Evolutionary conservation across 2,888 invertebrate genomes (phyloP), one percentile per base, ranked within the genome.

Genomic region (Eurois occulta): DNA sequence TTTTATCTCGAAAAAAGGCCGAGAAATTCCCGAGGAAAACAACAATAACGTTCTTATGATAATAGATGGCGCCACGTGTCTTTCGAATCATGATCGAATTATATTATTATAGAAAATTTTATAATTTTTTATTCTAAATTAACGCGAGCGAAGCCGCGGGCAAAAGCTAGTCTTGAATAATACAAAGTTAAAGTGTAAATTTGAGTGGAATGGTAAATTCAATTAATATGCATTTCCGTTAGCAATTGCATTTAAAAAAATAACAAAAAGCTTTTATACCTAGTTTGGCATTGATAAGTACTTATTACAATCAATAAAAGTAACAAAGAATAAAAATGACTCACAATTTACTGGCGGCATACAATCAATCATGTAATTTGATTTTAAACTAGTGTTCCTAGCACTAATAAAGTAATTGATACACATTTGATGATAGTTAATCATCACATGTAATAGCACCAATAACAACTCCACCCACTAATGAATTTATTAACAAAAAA

Each of bases 401-500:
- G 80, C 77, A 85, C 76, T 86, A 81, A 88, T 87, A 81, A 83
- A 86, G 78, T 81, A 88, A 88, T 86, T 86, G 86, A 87, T 87
- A 87, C 75, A 75, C 79, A 82, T 83, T 55, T 65, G 35, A 43
- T 71, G 75, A 82, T 79, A 84, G 82, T 81, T 81, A 71, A 81
- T 86, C 74, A 87, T 79, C 52, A 66, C 41, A 28, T 81, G 81
- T 81, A 83, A 83, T 86, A 80, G 82, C 78, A 41, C 71, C 73
- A 67, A 67, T 73, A 77, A 80, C 74, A 74, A 81, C 65, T 68
- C 73, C 80, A 66, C 77, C 81, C 77, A 83, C 86, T 81, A 80
- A 91, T 89, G 86, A 88, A 87, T 87, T 81, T 86, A 72, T 77
- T 80, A 83, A 90, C 91, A 93, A 94, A 94, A 94, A 94, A 94